These are phyloP conservation scores for Platycheirus rosarum DNA, from an alignment of 2,888 invertebrate genomes.

Conservation along the genomic window DNA sequence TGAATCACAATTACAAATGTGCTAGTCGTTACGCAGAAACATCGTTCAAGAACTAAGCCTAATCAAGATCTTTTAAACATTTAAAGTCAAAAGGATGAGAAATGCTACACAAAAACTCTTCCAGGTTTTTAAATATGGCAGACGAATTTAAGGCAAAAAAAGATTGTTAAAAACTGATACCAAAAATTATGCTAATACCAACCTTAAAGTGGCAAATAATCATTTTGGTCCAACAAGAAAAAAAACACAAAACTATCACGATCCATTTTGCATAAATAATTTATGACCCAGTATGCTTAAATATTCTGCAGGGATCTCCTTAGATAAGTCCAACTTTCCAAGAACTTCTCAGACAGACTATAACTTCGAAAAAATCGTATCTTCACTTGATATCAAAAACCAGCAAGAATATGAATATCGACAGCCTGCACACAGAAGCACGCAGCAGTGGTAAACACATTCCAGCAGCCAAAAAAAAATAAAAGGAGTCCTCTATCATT, in stretches of 20 bases:
- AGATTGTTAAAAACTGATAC: constrained; percentile 50
- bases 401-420: constrained; percentile 60
- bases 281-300: constrained; percentile 36
- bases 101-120: neutral
- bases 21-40: too few relatives aligned
- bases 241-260: constrained; percentile 40
- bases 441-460: constrained; percentile 41
- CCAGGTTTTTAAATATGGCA: constrained; percentile 23
- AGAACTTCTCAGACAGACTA: constrained; percentile 25
- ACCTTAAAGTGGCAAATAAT: constrained; percentile 50
- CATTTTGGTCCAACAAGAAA: neutral
- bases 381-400: constrained; percentile 27
- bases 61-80: too few relatives aligned
- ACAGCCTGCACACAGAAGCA: constrained; percentile 27
- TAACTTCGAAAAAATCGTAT: neutral
- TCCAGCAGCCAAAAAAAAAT: constrained; percentile 36
- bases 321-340: constrained; percentile 41
- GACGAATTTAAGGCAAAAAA: neutral
- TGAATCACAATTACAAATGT: too few relatives aligned
- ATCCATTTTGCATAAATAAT: constrained; percentile 63
- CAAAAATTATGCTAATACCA: constrained; percentile 63
- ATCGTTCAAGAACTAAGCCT: too few relatives aligned
- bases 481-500: constrained; percentile 13
- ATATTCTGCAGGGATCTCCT: constrained; percentile 13
- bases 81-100: constrained; percentile 3